These are phyloP conservation scores for Probaryconus sp. DNA, from an alignment of 1,140 invertebrate species.

Conservation along the genomic window DNA sequence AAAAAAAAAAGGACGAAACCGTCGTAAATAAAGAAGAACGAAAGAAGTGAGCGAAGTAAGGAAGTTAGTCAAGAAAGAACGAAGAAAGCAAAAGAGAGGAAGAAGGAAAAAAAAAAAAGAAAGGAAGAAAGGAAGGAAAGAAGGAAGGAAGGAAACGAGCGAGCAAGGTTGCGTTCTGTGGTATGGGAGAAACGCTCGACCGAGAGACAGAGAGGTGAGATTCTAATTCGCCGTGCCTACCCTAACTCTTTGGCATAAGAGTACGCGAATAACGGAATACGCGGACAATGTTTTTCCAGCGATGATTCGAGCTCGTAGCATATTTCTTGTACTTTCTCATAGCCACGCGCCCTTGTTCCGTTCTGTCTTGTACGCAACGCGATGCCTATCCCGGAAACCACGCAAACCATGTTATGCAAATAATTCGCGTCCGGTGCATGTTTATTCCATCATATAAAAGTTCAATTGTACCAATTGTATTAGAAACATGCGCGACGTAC, in stretches of 20 bases:
- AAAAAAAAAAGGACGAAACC: slow-evolving; percentile 21
- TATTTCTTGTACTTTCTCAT: slow-evolving; percentile 55
- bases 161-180: too few species aligned
- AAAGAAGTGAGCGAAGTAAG: slow-evolving; percentile 15
- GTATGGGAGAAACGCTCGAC: neutral
- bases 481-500: slow-evolving; percentile 1
- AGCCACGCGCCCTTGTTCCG: slow-evolving; percentile 54
- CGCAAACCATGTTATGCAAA: slow-evolving; percentile 57
- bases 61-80: slow-evolving; percentile 12
- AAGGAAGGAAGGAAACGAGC: slow-evolving; percentile 25
- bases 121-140: neutral
- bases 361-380: neutral
- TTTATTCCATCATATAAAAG: slow-evolving; percentile 20
- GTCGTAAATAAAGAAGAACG: slow-evolving; percentile 24
- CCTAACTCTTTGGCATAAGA: too few species aligned
- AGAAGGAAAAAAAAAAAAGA: neutral
- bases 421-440: slow-evolving; percentile 41
- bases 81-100: neutral
- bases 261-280: slow-evolving; percentile 55
- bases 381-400: slow-evolving; percentile 39
- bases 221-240: slow-evolving; percentile 38
- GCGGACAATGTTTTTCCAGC: slow-evolving; percentile 46
- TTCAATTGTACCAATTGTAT: slow-evolving; percentile 29
- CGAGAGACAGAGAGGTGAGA: neutral
- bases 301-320: slow-evolving; percentile 41